Percentiles rank a stretch among this genome's conserved stretches.
These are phyloP conservation scores for Cheilosia vernalis DNA, from an alignment of 2,888 invertebrate genomes.

Conservation along the genomic window DNA sequence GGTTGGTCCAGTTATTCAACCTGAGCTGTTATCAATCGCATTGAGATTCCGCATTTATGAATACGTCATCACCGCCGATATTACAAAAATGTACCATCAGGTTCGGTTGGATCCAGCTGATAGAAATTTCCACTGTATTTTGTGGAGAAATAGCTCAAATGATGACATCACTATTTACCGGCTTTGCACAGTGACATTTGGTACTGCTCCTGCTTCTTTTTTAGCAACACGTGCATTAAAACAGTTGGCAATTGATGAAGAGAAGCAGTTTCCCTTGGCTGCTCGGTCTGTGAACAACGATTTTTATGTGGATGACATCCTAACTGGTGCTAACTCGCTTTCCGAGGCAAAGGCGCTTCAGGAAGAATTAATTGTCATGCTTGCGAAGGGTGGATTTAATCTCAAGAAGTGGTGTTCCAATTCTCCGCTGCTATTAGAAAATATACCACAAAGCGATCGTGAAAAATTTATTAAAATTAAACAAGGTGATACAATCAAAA, in stretches of 20 bases:
- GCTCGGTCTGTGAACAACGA: slow-evolving; percentile 1
- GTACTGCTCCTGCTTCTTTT: too few relatives aligned
- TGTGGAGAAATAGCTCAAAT: too few relatives aligned
- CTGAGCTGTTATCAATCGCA: slow-evolving; percentile 36
- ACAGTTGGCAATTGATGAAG: background rate
- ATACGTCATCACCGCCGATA: slow-evolving; percentile 15
- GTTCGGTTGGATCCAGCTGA: slow-evolving; percentile 12
- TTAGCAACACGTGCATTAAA: too few relatives aligned
- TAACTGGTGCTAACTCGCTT: slow-evolving; percentile 23
- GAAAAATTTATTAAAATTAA: background rate
- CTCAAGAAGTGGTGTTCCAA: slow-evolving; percentile 34
- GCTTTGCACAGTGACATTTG: slow-evolving; percentile 11
- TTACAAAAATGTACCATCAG: slow-evolving; percentile 40
- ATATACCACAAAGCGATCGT: slow-evolving; percentile 13
- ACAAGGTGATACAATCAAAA: background rate
- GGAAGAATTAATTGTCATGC: slow-evolving; percentile 16
- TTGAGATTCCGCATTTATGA: slow-evolving; percentile 34
- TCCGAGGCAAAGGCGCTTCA: slow-evolving; percentile 21
- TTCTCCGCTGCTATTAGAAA: slow-evolving; percentile 8
- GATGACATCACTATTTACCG: too few relatives aligned
- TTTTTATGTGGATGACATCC: slow-evolving; percentile 17
- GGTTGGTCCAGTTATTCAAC: too few relatives aligned
- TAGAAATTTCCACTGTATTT: slow-evolving; percentile 2
- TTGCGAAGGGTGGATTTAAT: slow-evolving; percentile 24
- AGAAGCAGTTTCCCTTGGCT: too few relatives aligned